Conservation (phyloP, 2,888 invertebrate genomes). For the Ferrisia virgata region DNA sequence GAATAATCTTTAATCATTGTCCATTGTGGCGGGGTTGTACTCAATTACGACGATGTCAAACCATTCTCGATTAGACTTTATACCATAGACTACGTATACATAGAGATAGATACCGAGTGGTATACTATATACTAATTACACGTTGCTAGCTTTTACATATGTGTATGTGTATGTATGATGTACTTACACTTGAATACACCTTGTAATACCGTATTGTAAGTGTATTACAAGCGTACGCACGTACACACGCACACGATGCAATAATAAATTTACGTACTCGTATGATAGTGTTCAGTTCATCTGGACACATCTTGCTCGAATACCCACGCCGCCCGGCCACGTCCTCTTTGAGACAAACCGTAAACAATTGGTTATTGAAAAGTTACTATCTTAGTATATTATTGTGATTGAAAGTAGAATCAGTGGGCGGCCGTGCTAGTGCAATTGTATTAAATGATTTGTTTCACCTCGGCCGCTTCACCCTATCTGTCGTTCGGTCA, state of each 20-base stretch:
- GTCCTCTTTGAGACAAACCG: slow-evolving; percentile 24
- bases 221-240: background rate
- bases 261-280: background rate
- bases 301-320: slow-evolving; percentile 40
- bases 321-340: slow-evolving; percentile 25
- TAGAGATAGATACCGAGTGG: too few relatives aligned
- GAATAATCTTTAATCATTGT: slow-evolving; percentile 41
- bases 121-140: slow-evolving; percentile 39
- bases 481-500: background rate
- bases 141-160: background rate
- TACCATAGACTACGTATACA: background rate
- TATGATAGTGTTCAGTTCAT: background rate
- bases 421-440: slow-evolving; percentile 42
- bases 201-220: background rate
- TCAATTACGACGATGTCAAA: slow-evolving; percentile 44
- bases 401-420: slow-evolving; percentile 43
- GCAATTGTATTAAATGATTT: slow-evolving; percentile 44
- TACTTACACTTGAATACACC: background rate
- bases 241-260: background rate
- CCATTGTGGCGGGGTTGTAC: slow-evolving; percentile 35
- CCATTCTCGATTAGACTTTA: slow-evolving; percentile 33
- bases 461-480: slow-evolving; percentile 28
- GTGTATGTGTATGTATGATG: background rate
- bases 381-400: slow-evolving; percentile 40
- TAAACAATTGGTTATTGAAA: slow-evolving; percentile 45